Evolutionary conservation across 2,797 vertebrate species (phyloP), one percentile per base, ranked within the genome.

Genomic region (Lateolabrax maculatus): DNA sequence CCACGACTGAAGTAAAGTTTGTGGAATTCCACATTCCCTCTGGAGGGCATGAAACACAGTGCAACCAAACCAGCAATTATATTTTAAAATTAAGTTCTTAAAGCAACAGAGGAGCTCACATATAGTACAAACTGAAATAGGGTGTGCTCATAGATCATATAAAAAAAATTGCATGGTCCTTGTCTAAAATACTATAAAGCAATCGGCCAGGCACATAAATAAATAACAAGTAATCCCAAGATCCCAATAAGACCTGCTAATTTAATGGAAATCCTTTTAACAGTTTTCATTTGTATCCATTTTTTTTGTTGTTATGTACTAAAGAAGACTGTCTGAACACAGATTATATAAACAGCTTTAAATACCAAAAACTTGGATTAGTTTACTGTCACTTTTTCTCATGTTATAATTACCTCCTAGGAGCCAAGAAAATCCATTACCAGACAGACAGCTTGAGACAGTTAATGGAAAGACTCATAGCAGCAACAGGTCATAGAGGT

Each of bases 41-140:
- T 77, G 48, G 68, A 88, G 65, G 80, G 64, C 67, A 80, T 67
- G 69, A 80, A 71, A 73, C 62, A 75, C 37, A 77, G 64, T 15
- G 23, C 66, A 86, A 82, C 69, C 72, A 80, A 89, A 83, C 77
- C 70, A n/a, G 77, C 83, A 90, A 91, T 92, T 93, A 90, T 29
- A 76, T 72, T 82, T 87, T 46, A 83, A 87, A 85, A 83, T 86
- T 69, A 73, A 66, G 48, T 52, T 71, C 80, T 93, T 89, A 84
- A 90, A 93, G 87, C 39, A 77, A 80, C 80, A 82, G 64, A 75
- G 63, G 44, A 52, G 49, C 58, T 80, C 23, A 49, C 23, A 21
- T 27, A 44, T 1, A 21, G 18, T 25, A 12, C 39, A 36, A 65
- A 57, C 23, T 61, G 2, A 70, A 49, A 58, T 2, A 44, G 29